phyloP scores from a whole-genome alignment of 2,888 invertebrate genomes.

The Rhyacophila evoluta region DNA sequence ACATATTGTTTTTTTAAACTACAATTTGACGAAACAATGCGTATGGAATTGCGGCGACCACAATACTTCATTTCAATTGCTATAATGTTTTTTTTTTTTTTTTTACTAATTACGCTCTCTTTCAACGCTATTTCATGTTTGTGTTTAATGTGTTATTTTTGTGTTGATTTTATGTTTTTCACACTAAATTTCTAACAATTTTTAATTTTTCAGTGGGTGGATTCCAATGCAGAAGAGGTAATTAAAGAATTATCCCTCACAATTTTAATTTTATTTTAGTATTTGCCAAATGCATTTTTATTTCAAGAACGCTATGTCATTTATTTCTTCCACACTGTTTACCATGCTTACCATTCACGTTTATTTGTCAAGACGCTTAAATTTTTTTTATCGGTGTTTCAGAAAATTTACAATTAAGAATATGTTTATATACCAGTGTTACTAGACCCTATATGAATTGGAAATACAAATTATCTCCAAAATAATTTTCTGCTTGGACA shows the following conservation, averaged over 20 bases:
- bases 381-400: too few relatives aligned
- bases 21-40: too few relatives aligned
- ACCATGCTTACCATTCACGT: background rate
- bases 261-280: constrained; percentile 28
- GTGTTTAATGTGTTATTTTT: constrained; percentile 52
- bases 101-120: constrained; percentile 48
- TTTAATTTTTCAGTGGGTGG: constrained; percentile 72
- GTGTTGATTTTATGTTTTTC: constrained; percentile 54
- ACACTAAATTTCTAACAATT: constrained; percentile 54
- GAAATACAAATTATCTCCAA: too few relatives aligned
- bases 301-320: constrained; percentile 13
- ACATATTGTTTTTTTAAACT: too few relatives aligned
- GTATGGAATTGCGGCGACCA: background rate
- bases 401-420: too few relatives aligned
- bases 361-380: background rate
- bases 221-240: constrained; percentile 77
- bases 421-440: too few relatives aligned
- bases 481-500: too few relatives aligned
- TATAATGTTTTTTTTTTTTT: too few relatives aligned
- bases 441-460: too few relatives aligned
- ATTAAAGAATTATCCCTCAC: constrained; percentile 57
- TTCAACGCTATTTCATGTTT: constrained; percentile 55
- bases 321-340: background rate
- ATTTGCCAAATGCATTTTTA: background rate
- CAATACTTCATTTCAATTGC: background rate